These are phyloP conservation scores for Sogatella furcifera DNA, from an alignment of 1,140 invertebrate genomes.

Conservation along the genomic window DNA sequence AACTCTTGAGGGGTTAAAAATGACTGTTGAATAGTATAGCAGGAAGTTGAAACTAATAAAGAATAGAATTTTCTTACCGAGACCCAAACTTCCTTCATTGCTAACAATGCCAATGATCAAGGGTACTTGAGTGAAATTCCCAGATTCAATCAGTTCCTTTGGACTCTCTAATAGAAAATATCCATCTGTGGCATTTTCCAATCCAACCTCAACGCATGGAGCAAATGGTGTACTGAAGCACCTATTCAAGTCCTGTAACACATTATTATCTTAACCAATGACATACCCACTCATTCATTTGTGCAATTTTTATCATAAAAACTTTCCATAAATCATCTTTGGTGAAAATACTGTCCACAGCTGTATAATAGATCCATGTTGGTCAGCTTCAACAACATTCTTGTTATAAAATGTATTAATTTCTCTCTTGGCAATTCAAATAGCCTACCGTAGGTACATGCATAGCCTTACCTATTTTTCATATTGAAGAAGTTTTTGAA, in stretches of 20 bases:
- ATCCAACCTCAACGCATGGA: neutral
- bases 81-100: neutral
- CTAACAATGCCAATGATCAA: neutral
- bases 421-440: no score
- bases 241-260: neutral
- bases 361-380: no score
- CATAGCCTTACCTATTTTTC: no score
- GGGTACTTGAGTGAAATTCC: neutral
- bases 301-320: neutral
- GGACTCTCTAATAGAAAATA: neutral
- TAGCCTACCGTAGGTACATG: no score
- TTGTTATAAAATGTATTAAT: no score
- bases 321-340: no score
- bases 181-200: neutral
- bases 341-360: no score
- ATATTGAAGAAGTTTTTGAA: no score
- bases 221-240: neutral
- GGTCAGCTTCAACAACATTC: no score
- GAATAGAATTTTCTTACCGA: neutral
- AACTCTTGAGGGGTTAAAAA: no score
- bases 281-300: neutral
- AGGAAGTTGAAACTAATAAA: no score
- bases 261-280: neutral
- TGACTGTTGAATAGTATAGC: no score
- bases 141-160: neutral